Conservation (phyloP, 2,888 invertebrate genomes). For the Hyles lineata region DNA sequence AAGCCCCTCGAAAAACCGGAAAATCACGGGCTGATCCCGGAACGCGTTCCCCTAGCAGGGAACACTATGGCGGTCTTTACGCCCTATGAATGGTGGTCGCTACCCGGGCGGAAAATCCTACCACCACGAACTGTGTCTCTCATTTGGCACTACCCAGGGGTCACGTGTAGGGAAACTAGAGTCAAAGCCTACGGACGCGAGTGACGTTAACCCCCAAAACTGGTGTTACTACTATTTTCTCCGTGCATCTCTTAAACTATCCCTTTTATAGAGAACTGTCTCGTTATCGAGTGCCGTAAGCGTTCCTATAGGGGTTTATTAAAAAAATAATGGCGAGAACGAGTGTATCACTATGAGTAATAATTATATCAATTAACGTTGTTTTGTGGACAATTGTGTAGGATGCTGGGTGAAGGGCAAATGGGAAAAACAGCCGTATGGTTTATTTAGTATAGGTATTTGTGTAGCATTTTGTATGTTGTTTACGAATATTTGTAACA, state of each 20-base stretch:
- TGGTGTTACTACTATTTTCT: not conserved
- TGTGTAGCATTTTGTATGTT: not conserved
- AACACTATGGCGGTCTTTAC: too few species aligned
- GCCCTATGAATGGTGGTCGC: too few species aligned
- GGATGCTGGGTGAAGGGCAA: not conserved
- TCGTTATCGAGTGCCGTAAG: not conserved
- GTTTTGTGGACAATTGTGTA: not conserved
- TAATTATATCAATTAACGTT: slow-evolving; percentile 16
- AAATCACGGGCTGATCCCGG: too few species aligned
- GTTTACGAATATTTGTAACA: not conserved
- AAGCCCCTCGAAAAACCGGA: too few species aligned
- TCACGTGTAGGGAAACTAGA: too few species aligned
- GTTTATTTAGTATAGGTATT: not conserved
- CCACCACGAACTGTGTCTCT: too few species aligned
- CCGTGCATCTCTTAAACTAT: not conserved
- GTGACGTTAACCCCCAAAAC: too few species aligned
- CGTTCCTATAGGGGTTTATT: not conserved
- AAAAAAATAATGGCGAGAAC: not conserved
- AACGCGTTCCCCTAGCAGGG: too few species aligned
- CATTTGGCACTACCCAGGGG: too few species aligned
- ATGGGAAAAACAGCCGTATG: not conserved
- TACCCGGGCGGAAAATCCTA: too few species aligned
- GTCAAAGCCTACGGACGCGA: too few species aligned
- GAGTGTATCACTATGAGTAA: not conserved
- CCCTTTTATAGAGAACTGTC: not conserved